Evolutionary conservation across 2,888 invertebrate genomes (phyloP), one percentile per base, ranked within the genome.

Genomic region (Phymatocera aterrima): DNA sequence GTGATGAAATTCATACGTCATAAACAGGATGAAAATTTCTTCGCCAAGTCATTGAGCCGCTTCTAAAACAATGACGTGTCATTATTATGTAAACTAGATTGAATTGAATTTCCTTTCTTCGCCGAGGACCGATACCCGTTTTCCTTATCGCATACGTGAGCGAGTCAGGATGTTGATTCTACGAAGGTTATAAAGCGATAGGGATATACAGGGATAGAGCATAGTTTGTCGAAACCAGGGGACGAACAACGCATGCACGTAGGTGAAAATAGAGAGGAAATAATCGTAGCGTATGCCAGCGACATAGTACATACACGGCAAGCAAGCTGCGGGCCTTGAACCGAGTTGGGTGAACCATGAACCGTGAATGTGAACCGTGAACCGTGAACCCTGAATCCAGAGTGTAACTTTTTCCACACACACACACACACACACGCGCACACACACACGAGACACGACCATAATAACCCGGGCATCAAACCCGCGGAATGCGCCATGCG

Each of bases 341-440:
- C 46, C 24, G 68, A 6, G 65, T 24, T 21, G 65, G 48, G 31
- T 40, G 10, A 65, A 65, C 65, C 65, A 15, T 65, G 43, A 65
- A 65, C 65, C 65, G 43, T 65, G 43, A 70, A 70, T 31, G 65
- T 65, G 65, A 70, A 70, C 48, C 70, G 70, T 70, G 70, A 70
- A 70, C 70, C 70, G 48, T 70, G 48, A 70, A 70, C 70, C 24
- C 70, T 72, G 70, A 48, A 70, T 70, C 31, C 48, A 72, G 72
- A 78, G 78, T 78, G 68, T 78, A 37, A 78, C 78, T 78, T 40
- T 70, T n/a, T 54, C 37, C 78, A 70, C 54, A 72, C 68, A 68
- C 46, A 46, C 18, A 54, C 18, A 6, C 21, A 54, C 51, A 18
- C 51, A 2, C 51, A 51, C 37, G 31, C 54, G 18, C 21, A 21